Conservation (phyloP, 2,113 vertebrate genomes). For the Sterrhoptilus dennistouni region DNA sequence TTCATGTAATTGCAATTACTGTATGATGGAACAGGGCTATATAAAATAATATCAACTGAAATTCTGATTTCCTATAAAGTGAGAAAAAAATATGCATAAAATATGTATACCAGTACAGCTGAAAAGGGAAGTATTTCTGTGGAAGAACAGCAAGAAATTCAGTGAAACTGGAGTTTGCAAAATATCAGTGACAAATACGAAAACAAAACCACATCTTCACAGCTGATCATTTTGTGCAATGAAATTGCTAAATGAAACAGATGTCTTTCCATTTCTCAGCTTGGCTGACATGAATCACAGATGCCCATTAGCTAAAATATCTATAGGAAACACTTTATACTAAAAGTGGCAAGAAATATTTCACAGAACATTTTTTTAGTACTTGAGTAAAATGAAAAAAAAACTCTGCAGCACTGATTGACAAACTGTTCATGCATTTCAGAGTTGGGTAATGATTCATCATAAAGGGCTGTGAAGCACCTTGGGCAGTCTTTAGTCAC, state of each 20-base stretch:
- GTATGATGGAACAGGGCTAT: not conserved
- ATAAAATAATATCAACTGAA: not conserved
- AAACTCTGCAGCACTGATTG: not conserved
- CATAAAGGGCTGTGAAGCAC: not conserved
- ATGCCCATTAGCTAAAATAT: slow-evolving; percentile 53
- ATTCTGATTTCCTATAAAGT: not conserved
- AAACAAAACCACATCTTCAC: slow-evolving; percentile 61
- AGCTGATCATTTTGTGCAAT: slow-evolving; percentile 42
- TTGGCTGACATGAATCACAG: slow-evolving; percentile 49
- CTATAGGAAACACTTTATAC: slow-evolving; percentile 11
- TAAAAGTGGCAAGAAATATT: slow-evolving; percentile 21
- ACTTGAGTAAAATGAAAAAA: not conserved
- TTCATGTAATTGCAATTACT: not conserved
- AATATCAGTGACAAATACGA: slow-evolving; percentile 35
- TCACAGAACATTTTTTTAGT: not conserved
- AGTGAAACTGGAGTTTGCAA: slow-evolving; percentile 46
- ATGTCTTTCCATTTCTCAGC: slow-evolving; percentile 42
- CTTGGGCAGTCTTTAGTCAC: not conserved
- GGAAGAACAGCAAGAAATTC: slow-evolving; percentile 1
- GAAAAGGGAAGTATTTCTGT: not conserved
- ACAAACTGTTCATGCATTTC: not conserved
- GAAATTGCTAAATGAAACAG: slow-evolving; percentile 56
- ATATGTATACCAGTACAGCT: not conserved
- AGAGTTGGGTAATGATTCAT: not conserved
- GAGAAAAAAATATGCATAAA: not conserved